Conservation (phyloP, 2,888 invertebrate genomes). For the Tenodera sinensis region DNA sequence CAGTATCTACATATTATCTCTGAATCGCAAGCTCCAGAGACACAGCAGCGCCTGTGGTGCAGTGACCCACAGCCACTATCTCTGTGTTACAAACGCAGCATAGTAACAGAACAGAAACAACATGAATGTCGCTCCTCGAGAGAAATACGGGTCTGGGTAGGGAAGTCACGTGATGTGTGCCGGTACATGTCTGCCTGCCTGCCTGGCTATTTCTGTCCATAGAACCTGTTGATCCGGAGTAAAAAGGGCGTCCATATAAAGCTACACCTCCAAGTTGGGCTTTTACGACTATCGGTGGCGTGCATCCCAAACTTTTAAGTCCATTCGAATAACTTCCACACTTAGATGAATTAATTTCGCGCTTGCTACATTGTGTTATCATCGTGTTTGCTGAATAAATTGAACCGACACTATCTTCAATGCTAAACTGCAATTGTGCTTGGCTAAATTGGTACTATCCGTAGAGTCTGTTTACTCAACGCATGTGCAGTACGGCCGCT, state of each 20-base stretch:
- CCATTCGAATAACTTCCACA: too few relatives aligned
- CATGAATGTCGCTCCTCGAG: background rate
- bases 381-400: too few relatives aligned
- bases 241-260: background rate
- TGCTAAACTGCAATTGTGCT: too few relatives aligned
- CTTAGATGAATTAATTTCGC: too few relatives aligned
- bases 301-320: background rate
- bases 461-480: too few relatives aligned
- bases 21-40: background rate
- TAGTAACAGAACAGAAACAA: background rate
- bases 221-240: background rate
- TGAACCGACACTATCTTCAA: too few relatives aligned
- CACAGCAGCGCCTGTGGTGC: background rate
- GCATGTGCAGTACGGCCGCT: too few relatives aligned
- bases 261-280: background rate
- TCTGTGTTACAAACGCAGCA: background rate
- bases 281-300: background rate
- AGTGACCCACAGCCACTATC: background rate
- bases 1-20: too few relatives aligned
- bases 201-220: background rate
- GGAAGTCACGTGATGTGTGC: background rate
- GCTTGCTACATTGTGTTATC: too few relatives aligned
- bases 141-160: too few relatives aligned
- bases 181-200: too few relatives aligned
- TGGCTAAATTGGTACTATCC: too few relatives aligned